These are phyloP conservation scores for Brachypodius melanocephalos DNA, from an alignment of 2,113 vertebrate species.

Conservation along the genomic window DNA sequence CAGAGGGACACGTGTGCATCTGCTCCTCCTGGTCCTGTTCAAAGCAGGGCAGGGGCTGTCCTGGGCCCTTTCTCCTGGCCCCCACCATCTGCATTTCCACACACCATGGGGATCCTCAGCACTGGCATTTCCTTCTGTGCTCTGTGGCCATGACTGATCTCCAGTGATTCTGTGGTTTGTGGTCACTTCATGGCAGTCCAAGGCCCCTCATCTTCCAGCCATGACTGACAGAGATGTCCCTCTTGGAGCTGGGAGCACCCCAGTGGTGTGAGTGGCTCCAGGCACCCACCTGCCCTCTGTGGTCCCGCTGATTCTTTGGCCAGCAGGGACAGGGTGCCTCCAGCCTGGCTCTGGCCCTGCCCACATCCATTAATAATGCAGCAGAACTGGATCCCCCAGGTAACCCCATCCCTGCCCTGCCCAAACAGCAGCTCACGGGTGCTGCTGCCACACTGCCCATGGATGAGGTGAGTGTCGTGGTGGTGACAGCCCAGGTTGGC, in stretches of 20 bases:
- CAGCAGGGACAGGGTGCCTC: not conserved
- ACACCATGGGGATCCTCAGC: not conserved
- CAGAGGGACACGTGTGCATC: not conserved
- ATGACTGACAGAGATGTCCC: not conserved
- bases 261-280: rapidly evolving
- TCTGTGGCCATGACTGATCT: not conserved
- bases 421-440: not conserved
- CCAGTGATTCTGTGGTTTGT: not conserved
- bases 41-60: not conserved
- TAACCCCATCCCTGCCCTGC: not conserved
- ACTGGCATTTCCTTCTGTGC: not conserved
- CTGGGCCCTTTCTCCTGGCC: not conserved
- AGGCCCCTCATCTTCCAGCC: not conserved
- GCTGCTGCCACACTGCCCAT: not conserved
- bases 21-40: not conserved
- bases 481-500: not conserved
- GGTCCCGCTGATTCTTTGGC: rapidly evolving
- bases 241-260: not conserved
- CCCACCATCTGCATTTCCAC: not conserved
- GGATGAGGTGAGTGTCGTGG: not conserved
- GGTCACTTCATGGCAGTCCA: not conserved
- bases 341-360: not conserved
- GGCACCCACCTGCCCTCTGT: not conserved
- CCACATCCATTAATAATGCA: not conserved
- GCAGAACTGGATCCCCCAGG: not conserved